These are phyloP conservation scores for Gastrophysa polygoni DNA, from an alignment of 2,888 invertebrate species.

Conservation along the genomic window DNA sequence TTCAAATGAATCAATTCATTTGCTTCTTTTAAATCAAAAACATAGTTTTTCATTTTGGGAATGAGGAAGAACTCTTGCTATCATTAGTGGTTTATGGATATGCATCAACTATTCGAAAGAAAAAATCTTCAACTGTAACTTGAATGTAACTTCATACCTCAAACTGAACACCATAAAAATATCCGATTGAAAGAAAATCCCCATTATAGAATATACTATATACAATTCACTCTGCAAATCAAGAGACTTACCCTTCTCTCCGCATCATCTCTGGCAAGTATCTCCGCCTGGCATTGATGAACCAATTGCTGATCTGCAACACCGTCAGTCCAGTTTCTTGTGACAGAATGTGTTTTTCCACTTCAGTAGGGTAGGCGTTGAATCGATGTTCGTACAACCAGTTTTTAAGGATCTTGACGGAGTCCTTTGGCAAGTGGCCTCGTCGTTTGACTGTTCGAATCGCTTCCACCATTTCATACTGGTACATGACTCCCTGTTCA, in stretches of 20 bases:
- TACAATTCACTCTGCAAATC: conserved; percentile 4
- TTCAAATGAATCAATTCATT: too few species aligned
- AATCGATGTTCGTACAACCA: conserved; percentile 58
- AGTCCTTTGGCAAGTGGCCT: conserved; percentile 56
- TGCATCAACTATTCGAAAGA: too few species aligned
- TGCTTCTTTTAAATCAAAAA: too few species aligned
- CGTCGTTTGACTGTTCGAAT: conserved; percentile 49
- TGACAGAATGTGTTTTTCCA: conserved; percentile 56
- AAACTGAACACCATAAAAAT: conserved; percentile 28
- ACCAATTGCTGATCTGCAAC: conserved; percentile 58
- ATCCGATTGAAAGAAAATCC: conserved; percentile 30
- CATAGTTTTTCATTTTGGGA: too few species aligned
- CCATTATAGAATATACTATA: conserved; percentile 23
- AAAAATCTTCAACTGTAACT: too few species aligned
- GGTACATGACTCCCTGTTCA: conserved; percentile 47
- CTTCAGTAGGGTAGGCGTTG: conserved; percentile 58
- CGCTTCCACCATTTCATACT: conserved; percentile 38
- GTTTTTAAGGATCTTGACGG: conserved; percentile 55
- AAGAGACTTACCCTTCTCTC: conserved; percentile 48
- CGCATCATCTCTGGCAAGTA: conserved; percentile 58
- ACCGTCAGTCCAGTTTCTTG: conserved; percentile 57
- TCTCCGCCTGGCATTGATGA: conserved; percentile 54
- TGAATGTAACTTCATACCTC: conserved; percentile 24
- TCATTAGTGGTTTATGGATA: too few species aligned
- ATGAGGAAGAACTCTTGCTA: too few species aligned